These are phyloP conservation scores for Chymomyza caudatula DNA, from an alignment of 2,888 invertebrate species.

Conservation along the genomic window DNA sequence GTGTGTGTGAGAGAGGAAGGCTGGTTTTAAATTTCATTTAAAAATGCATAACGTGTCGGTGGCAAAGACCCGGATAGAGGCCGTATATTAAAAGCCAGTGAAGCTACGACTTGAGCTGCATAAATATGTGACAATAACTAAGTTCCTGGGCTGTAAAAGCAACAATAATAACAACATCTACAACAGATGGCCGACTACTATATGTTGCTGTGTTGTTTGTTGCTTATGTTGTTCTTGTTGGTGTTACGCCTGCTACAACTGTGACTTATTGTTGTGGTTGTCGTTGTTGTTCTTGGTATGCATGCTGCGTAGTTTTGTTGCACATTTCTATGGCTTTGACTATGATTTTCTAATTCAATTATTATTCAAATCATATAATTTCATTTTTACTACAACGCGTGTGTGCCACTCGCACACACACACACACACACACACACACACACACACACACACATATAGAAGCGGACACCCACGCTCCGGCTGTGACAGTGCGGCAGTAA, in stretches of 20 bases:
- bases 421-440: not conserved
- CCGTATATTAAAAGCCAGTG: not conserved
- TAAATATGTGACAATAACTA: conserved; percentile 32
- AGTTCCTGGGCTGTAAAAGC: not conserved
- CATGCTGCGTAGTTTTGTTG: conserved; percentile 6
- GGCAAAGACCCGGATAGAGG: not conserved
- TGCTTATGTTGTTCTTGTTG: not conserved
- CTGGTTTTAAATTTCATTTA: conserved; percentile 12
- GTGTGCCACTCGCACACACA: conserved; percentile 3
- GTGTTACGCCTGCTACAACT: not conserved
- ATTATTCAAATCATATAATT: conserved; percentile 77
- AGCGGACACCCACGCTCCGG: not conserved
- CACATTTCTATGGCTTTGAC: conserved; percentile 30
- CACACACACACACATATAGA: not conserved
- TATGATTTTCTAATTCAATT: conserved; percentile 75
- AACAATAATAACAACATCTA: not conserved
- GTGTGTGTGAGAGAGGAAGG: not conserved
- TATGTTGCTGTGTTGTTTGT: not conserved
- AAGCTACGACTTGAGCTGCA: conserved; percentile 18
- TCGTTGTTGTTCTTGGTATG: conserved; percentile 7
- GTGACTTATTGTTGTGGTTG: not conserved
- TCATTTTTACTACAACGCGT: conserved; percentile 53
- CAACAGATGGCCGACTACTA: not conserved
- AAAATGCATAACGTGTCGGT: conserved; percentile 35
- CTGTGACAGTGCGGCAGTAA: conserved; percentile 3